Evolutionary conservation across 2,888 invertebrate genomes (phyloP), one percentile per base, ranked within the genome.

Genomic region (Heliconius hortense): DNA sequence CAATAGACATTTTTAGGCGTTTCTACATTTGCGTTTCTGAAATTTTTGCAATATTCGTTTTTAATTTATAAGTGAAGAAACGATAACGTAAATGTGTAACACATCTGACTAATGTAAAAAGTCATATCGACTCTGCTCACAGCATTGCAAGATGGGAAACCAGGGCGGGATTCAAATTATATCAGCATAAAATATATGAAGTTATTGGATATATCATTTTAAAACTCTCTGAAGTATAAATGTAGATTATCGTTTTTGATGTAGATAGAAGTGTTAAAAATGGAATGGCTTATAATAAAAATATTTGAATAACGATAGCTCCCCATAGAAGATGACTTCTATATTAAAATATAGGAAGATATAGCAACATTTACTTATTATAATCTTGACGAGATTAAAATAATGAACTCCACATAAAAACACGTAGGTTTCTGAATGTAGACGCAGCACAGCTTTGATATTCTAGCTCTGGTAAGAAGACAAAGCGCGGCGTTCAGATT

Each of bases 51-150:
- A 8, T 62, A 28, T 31, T 28, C 28, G 18, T 5, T 21, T 31
- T 63, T 31, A 28, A 63, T 67, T 48, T 31, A 64, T 48, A 77
- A 24, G 10, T 21, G 39, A 67, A 56, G 15, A 63, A 70, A 71
- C 53, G 35, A 72, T 53, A 73, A 68, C 59, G 69, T 76, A 88
- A 90, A 86, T 84, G 89, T 90, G 82, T 70, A 71, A 77, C 78
- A 83, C 85, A 77, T 79, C 91, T 91, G 90, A 79, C 87, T 88
- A 89, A 89, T 89, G 87, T 87, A 91, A 90, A 90, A 91, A 89
- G 86, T 86, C 84, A 83, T 87, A 87, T 89, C 89, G 88, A 89
- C 88, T 88, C 86, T 84, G 82, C 82, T 82, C 84, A 82, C 83
- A 84, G 85, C 87, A 86, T 84, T 84, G 85, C 86, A 84, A 88